Percentiles rank a stretch among this genome's conserved stretches.
Evolutionary conservation across 2,888 invertebrate species (phyloP).

Genomic region (Fragum sueziense): DNA sequence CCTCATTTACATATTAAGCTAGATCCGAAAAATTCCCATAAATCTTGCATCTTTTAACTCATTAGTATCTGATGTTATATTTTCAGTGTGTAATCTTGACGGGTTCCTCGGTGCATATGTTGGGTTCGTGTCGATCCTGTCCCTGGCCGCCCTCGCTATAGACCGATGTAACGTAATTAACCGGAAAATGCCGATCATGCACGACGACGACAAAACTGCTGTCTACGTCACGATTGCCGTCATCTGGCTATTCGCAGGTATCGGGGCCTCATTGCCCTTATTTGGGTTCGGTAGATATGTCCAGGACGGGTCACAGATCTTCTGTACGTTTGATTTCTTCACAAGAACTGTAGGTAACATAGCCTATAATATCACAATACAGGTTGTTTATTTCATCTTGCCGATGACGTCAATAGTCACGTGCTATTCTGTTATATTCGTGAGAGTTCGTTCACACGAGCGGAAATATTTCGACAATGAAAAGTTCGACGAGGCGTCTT

Average conservation of each 20-base stretch:
- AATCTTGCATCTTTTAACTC: no score
- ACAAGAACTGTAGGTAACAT: constrained; percentile 23
- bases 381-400: constrained; percentile 31
- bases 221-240: constrained; percentile 6
- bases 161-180: constrained; percentile 35
- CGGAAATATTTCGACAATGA: constrained; percentile 25
- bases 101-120: constrained; percentile 31
- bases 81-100: constrained; percentile 41
- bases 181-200: constrained; percentile 9
- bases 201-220: not conserved
- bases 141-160: constrained; percentile 33
- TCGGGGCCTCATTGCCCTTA: constrained; percentile 28
- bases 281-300: constrained; percentile 39
- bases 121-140: constrained; percentile 41
- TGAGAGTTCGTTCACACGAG: constrained; percentile 38
- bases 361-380: constrained; percentile 31
- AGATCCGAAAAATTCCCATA: no score
- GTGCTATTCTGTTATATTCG: constrained; percentile 29
- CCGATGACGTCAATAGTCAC: constrained; percentile 20
- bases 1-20: no score
- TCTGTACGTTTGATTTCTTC: constrained; percentile 41
- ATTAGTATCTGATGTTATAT: not conserved
- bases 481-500: not conserved
- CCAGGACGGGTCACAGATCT: constrained; percentile 35
- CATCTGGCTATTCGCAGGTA: constrained; percentile 25